Evolutionary conservation across 2,888 invertebrate genomes (phyloP).

Genomic region (Perithous albicinctus): DNA sequence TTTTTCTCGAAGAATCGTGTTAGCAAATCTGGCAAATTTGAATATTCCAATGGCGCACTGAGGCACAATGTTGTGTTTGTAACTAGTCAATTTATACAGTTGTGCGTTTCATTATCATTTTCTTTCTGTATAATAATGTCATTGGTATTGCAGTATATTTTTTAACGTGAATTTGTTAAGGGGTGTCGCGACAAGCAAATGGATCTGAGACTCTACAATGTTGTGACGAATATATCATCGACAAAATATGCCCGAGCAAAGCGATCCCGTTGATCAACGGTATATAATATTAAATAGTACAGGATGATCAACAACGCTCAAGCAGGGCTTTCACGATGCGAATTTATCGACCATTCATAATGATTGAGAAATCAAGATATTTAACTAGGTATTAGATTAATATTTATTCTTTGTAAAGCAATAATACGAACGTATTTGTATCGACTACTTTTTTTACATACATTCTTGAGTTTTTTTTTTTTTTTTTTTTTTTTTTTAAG

Average conservation of each 20-base stretch:
- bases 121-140: constrained; percentile 52
- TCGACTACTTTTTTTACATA: constrained; percentile 58
- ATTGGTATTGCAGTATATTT: constrained; percentile 15
- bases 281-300: not conserved
- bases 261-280: not conserved
- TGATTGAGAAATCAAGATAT: constrained; percentile 29
- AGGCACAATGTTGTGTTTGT: constrained; percentile 78
- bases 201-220: constrained; percentile 1
- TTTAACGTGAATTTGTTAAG: constrained; percentile 1
- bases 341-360: too few relatives aligned
- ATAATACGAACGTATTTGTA: constrained; percentile 48
- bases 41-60: constrained; percentile 55
- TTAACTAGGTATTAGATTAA: constrained; percentile 62
- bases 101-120: constrained; percentile 56
- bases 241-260: not conserved
- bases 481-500: too few relatives aligned
- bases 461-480: constrained; percentile 39
- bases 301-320: not conserved
- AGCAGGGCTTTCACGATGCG: not conserved
- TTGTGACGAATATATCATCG: constrained; percentile 16
- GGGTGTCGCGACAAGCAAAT: not conserved
- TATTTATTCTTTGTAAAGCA: constrained; percentile 59
- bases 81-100: constrained; percentile 81
- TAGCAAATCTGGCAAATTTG: constrained; percentile 25
- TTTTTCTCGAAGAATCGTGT: constrained; percentile 5